phyloP scores from a whole-genome alignment of 2,113 vertebrate genomes.

The Bombycilla garrulus region DNA sequence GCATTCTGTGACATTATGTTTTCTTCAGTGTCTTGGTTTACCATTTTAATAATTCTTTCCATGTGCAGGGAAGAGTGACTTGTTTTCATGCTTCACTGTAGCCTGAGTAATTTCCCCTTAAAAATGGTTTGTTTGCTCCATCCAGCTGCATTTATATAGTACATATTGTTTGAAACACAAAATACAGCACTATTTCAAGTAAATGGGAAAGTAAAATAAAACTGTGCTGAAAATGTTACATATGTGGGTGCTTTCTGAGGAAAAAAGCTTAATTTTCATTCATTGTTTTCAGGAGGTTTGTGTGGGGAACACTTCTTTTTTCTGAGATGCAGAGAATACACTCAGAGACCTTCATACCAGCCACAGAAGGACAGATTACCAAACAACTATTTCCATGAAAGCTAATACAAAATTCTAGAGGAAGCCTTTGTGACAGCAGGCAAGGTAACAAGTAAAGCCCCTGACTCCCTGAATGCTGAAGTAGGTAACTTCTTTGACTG shows the following conservation, averaged over 20 bases:
- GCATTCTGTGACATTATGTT: not conserved
- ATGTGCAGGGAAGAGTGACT: not conserved
- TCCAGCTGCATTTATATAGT: not conserved
- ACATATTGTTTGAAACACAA: not conserved
- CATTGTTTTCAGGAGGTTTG: not conserved
- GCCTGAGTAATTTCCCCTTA: not conserved
- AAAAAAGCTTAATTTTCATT: not conserved
- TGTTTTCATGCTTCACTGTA: not conserved
- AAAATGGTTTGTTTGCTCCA: not conserved
- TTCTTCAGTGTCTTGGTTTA: not conserved
- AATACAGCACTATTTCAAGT: not conserved
- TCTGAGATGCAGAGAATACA: not conserved
- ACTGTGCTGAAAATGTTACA: not conserved
- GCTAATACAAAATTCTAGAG: not conserved
- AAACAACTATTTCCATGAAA: not conserved
- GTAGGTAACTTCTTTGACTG: not conserved
- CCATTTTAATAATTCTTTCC: not conserved
- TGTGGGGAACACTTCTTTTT: not conserved
- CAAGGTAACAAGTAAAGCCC: not conserved
- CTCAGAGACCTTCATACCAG: not conserved
- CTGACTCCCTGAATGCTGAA: not conserved
- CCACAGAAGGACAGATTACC: not conserved
- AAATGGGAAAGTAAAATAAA: not conserved
- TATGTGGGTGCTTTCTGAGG: not conserved
- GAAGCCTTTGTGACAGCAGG: not conserved